Conservation (phyloP, 2,113 vertebrate genomes). For the Plotosus lineatus region DNA sequence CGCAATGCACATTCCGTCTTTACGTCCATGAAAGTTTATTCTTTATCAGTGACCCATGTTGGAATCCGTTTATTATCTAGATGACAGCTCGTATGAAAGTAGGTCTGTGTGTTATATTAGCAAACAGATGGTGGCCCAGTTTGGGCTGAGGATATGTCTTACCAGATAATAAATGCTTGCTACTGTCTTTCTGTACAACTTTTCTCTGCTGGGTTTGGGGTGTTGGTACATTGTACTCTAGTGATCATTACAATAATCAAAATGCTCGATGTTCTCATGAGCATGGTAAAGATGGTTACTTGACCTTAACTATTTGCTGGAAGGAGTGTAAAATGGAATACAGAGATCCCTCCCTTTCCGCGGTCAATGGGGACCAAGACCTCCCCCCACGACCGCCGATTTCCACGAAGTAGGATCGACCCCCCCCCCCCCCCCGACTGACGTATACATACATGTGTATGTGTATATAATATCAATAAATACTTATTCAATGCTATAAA, state of each 20-base stretch:
- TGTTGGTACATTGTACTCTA: neutral
- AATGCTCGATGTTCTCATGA: neutral
- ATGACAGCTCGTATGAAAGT: neutral
- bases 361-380: too few relatives aligned
- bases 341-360: too few relatives aligned
- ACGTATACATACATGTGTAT: too few relatives aligned
- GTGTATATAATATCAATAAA: too few relatives aligned
- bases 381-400: too few relatives aligned
- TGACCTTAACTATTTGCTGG: neutral
- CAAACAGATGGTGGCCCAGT: constrained; percentile 27
- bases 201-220: neutral
- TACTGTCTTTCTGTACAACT: neutral
- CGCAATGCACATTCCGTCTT: neutral
- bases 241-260: neutral
- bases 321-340: too few relatives aligned
- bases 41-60: neutral
- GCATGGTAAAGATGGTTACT: neutral
- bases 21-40: neutral
- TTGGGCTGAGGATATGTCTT: neutral
- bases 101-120: constrained; percentile 16
- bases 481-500: too few relatives aligned
- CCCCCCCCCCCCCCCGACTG: too few relatives aligned
- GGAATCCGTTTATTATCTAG: neutral
- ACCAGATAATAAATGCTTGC: neutral
- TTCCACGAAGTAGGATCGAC: too few relatives aligned